Conservation (phyloP, 2,797 vertebrate species). For the Micrastur ruficollis region DNA sequence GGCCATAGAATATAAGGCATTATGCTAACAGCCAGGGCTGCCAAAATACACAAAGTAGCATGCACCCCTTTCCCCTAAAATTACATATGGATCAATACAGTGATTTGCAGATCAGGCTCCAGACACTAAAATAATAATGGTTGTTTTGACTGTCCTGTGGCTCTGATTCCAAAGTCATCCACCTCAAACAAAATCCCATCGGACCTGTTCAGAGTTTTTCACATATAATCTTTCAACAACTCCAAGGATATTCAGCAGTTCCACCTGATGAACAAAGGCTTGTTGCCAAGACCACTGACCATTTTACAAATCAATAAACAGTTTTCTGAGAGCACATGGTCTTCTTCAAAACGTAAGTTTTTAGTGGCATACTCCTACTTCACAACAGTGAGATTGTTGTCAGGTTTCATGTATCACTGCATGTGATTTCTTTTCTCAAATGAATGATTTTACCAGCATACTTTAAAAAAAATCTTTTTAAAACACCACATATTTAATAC, state of each 20-base stretch:
- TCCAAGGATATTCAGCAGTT: constrained; percentile 7
- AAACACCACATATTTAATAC: not conserved
- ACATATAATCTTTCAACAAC: not conserved
- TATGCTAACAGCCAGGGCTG: not conserved
- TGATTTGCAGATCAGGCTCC: constrained; percentile 38
- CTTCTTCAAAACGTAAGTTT: not conserved
- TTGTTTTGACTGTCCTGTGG: not conserved
- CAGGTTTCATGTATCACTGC: not conserved
- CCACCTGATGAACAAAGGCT: constrained; percentile 11
- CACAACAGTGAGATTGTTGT: not conserved
- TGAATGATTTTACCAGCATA: not conserved
- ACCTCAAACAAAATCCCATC: constrained; percentile 9
- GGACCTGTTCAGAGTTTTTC: not conserved
- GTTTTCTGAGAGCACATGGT: not conserved
- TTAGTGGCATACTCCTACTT: not conserved
- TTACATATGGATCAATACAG: constrained; percentile 3
- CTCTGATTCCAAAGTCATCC: constrained; percentile 22
- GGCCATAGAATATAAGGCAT: not conserved
- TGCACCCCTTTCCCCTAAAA: not conserved
- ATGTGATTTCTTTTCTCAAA: not conserved
- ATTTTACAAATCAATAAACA: constrained; percentile 21
- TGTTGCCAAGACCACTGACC: constrained; percentile 3
- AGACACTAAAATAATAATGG: not conserved
- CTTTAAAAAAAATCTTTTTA: not conserved
- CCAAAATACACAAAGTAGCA: not conserved